A percentile compares a stretch with the other conserved stretches of the same genome.
Evolutionary conservation across 2,888 invertebrate species (phyloP).

Genomic region (Phortica okadai): DNA sequence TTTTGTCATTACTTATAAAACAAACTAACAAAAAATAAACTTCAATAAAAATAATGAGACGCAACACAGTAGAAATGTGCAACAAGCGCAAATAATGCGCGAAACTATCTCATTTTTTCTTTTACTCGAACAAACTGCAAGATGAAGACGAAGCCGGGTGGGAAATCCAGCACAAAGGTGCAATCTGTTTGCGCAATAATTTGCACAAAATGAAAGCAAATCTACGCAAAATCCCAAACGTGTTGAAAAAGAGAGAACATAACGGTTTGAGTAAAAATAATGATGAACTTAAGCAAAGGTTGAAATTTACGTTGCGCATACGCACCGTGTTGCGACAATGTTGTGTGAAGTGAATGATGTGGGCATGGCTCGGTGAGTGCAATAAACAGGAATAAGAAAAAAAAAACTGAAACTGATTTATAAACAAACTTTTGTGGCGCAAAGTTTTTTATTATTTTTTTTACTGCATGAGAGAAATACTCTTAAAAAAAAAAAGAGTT

Average conservation of each 20-base stretch:
- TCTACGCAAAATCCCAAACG: conserved; percentile 44
- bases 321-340: conserved; percentile 18
- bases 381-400: conserved; percentile 33
- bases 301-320: conserved; percentile 13
- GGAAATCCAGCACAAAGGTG: conserved; percentile 43
- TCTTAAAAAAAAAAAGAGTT: background rate
- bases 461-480: background rate
- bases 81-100: conserved; percentile 34
- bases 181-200: conserved; percentile 63
- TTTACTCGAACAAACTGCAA: background rate
- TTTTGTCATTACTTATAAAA: background rate
- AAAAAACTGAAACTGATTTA: conserved; percentile 40
- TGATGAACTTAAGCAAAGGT: background rate
- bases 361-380: background rate
- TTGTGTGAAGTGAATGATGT: background rate
- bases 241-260: background rate
- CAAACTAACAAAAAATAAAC: background rate
- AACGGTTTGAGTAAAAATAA: background rate
- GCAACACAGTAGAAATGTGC: background rate
- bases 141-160: background rate
- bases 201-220: conserved; percentile 58
- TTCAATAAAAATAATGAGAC: background rate
- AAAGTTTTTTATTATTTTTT: conserved; percentile 23
- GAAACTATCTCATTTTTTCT: conserved; percentile 12
- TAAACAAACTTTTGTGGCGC: conserved; percentile 30